Evolutionary conservation across 2,113 vertebrate species (phyloP), one percentile per base, ranked within the genome.

Genomic region (Cyphomyrus plagiostoma): DNA sequence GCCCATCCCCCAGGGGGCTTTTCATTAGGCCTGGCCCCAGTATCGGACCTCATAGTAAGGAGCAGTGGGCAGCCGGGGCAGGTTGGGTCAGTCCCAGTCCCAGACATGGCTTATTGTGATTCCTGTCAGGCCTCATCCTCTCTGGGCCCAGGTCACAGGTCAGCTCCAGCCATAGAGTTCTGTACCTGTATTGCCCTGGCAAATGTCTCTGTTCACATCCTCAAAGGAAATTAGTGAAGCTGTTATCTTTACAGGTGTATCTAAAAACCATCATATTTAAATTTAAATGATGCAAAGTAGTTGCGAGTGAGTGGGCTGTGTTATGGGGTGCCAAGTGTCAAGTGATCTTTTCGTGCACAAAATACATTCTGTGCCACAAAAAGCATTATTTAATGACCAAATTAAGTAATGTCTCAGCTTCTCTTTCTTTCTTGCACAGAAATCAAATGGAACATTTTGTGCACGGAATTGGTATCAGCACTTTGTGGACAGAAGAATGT

Each of bases 11-110:
- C 93, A 62, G 91, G 94, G 95, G 95, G 93, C 93, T 94, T 96
- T 97, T 98, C 94, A 96, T 95, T 95, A 91, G 95, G 95, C 96
- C 95, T 92, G 94, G 94, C 96, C 94, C 93, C 30, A 83, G 95
- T 95, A 96, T 96, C 91, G 89, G 85, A 48, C 93, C 94, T 95
- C 94, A 96, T 99, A 99, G 97, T 98, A 95, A 94, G 4, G 93
- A 98, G 95, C 98, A 98, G 98, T 97, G 97, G 98, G 98, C 96
- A 97, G 97, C 95, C 94, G 94, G 93, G 92, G 93, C 95, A 91
- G 92, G 95, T 95, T 92, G 93, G 96, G 96, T 95, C 95, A 95
- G 93, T 48, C 91, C 93, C 89, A 3, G 94, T 48, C 91, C 93
- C 89, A 3, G 94, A 94, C 95, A 94, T 92, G 92, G 93, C 91